Percentiles rank a stretch among this genome's conserved stretches.
These are phyloP conservation scores for Silurus lanzhouensis DNA, from an alignment of 2,797 vertebrate genomes.

Conservation along the genomic window DNA sequence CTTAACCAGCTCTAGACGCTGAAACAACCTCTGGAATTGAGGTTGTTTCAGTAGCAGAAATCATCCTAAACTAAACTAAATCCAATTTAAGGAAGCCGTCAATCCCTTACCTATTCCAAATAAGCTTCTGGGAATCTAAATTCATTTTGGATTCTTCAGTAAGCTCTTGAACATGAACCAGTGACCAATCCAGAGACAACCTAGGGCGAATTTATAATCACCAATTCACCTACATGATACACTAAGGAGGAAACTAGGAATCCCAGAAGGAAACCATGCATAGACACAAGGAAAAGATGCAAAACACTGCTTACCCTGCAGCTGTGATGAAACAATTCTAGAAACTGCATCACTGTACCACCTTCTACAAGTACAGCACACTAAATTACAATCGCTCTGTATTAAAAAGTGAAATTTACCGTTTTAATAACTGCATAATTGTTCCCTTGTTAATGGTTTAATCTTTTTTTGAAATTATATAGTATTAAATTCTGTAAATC, in stretches of 20 bases:
- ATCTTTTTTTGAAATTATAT: not conserved
- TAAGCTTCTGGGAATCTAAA: not conserved
- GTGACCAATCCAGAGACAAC: not conserved
- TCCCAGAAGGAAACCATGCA: not conserved
- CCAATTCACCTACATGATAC: not conserved
- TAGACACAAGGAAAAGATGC: not conserved
- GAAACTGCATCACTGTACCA: not conserved
- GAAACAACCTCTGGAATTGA: too few species aligned
- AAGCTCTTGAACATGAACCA: not conserved
- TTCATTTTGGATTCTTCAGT: not conserved
- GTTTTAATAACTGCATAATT: not conserved
- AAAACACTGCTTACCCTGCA: not conserved
- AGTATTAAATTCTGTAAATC: not conserved
- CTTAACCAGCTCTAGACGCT: not conserved
- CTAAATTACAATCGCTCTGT: not conserved
- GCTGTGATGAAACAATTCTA: not conserved
- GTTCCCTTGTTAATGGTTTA: not conserved
- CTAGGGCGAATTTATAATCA: not conserved
- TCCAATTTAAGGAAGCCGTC: not conserved
- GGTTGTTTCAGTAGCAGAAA: too few species aligned
- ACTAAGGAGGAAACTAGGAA: not conserved
- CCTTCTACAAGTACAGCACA: not conserved
- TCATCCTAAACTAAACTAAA: not conserved
- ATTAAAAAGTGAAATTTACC: constrained; percentile 6
- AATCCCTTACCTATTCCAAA: not conserved